Evolutionary conservation across 2,888 invertebrate species (phyloP), one percentile per base, ranked within the genome.

Genomic region (Leptopilina syphax): DNA sequence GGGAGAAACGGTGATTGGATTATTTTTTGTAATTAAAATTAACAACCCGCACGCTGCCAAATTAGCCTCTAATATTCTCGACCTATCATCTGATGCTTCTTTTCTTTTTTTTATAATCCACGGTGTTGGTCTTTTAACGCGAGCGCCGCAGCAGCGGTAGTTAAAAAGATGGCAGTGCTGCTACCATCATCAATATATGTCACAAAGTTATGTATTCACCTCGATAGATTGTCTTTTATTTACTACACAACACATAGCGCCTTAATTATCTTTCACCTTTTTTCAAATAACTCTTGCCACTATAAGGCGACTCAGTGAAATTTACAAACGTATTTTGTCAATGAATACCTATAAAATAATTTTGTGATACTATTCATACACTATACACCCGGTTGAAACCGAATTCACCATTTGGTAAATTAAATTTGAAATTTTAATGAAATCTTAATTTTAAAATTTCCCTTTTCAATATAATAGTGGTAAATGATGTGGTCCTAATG

Each of bases 121-220:
- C 81, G 44, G 44, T 8, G 84, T 77, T 83, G 81, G 78, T 77
- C 83, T 84, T 83, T 84, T 81, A 83, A 77, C 60, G 79, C 77
- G 83, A 77, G 82, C 80, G 82, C 80, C 82, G 84, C 81, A 82
- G 79, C 82, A 83, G 87, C 86, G 85, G 88, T 88, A 88, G 88
- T 89, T 89, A 88, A 89, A 89, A 87, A 34, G 88, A 90, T 86
- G 87, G 87, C 86, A 88, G 87, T 88, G 50, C 8, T 50, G 87
- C 89, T 86, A 89, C 88, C 90, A 91, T 92, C 91, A 92, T 91
- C 90, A 91, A 91, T 91, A 91, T 86, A 86, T 89, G 91, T 92
- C 91, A 91, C 87, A 88, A 84, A 84, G 86, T 88, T 89, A 89
- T 86, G 86, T 86, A 85, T 84, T 83, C 84, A 79, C 79, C 82